phyloP scores from a whole-genome alignment of 2,113 vertebrate species.

The Pelobates fuscus region DNA sequence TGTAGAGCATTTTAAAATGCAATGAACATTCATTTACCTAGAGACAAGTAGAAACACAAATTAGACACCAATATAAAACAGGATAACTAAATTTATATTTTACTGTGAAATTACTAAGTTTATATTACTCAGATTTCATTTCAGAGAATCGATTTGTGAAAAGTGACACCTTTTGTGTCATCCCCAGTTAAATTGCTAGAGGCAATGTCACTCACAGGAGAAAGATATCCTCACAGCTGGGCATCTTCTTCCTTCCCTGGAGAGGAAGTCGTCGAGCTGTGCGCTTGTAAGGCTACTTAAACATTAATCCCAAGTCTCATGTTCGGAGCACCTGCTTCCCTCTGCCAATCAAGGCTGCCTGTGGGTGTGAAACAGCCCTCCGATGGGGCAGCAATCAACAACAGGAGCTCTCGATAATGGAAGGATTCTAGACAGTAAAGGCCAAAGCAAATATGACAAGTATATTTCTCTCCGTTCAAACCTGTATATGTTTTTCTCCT shows the following conservation, averaged over 20 bases:
- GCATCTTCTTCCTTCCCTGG: constrained; percentile 8
- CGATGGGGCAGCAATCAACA: not conserved
- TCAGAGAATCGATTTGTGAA: not conserved
- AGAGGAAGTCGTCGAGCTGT: constrained; percentile 22
- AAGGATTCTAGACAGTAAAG: not conserved
- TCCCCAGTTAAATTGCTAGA: not conserved
- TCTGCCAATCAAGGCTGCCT: constrained; percentile 12
- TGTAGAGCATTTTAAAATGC: no score
- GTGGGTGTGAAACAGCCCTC: not conserved
- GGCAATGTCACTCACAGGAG: constrained; percentile 11
- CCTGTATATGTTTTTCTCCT: no score
- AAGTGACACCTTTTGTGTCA: constrained; percentile 12
- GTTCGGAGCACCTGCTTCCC: constrained; percentile 33
- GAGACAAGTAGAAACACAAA: no score
- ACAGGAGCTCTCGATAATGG: not conserved
- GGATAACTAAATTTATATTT: no score
- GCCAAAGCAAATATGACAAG: no score
- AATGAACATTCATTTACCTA: no score
- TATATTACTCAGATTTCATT: not conserved
- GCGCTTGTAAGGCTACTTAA: constrained; percentile 10
- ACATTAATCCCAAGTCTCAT: constrained; percentile 16
- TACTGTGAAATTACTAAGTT: no score
- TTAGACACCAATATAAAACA: no score
- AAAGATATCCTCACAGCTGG: constrained; percentile 37
- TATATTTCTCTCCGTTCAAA: no score